Evolutionary conservation across 2,797 vertebrate genomes (phyloP), one percentile per base, ranked within the genome.

Genomic region (Pipistrellus pygmaeus): DNA sequence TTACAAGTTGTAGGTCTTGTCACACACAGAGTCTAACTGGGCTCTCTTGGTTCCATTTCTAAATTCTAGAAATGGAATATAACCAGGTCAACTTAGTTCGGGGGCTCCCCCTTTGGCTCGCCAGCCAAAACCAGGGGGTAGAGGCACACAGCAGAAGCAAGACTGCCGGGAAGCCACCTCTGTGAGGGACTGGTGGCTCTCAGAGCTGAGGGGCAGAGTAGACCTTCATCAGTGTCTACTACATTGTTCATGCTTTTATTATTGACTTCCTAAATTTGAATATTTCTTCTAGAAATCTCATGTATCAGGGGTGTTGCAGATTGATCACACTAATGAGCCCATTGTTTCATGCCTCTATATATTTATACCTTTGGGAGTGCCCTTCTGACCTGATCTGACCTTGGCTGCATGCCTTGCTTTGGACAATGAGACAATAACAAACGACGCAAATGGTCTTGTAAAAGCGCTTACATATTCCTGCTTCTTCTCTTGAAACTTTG

Each of bases 31-130:
- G 87, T 82, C 73, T 46, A 55, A 71, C 38, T 80, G 81, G 35
- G 5, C 6, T 81, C 25, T 91, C 35, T 85, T 46, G 25, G 20
- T 55, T 91, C 32, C 18, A 27, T 55, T 86, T 64, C 62, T 41
- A 73, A 73, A 77, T 84, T 73, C 62, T 75, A 88, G 64, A 91
- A 87, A 86, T 5, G 82, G 66, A 93, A 77, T 57, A 46, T 82
- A 51, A 81, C 17, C 27, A 44, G 57, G 44, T 35, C 66, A 60
- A 25, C 46, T 87, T 48, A 38, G 72, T 68, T 51, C 48, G 68
- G 60, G 25, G 35, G 4, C 17, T 80, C 41, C n/a, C 38, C 12
- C n/a, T 10, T 30, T 72, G 30, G 12, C 32, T 48, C 7, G 38
- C 13, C 35, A 60, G 21, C 73, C 25, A 71, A 57, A 81, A 92